phyloP scores from a whole-genome alignment of 2,113 vertebrate species.

The Petrocephalus microphthalmus region DNA sequence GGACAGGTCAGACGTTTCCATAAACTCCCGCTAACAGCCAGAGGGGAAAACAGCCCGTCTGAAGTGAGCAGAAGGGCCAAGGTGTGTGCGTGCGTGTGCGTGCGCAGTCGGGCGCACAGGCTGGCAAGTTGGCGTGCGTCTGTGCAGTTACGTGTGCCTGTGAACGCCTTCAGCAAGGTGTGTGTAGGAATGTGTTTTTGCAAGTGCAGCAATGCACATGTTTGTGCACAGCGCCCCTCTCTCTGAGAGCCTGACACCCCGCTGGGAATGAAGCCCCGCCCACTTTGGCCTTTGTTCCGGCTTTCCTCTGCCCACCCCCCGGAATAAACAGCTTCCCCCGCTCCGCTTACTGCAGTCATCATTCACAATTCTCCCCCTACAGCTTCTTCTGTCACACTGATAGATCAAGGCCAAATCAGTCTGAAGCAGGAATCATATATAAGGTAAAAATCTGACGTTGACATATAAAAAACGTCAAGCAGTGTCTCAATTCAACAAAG shows the following conservation, averaged over 20 bases:
- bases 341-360: not conserved
- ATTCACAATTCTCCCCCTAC: not conserved
- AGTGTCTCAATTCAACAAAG: not conserved
- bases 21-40: slow-evolving; percentile 4
- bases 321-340: not conserved
- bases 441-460: not conserved
- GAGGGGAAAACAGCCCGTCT: not conserved
- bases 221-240: not conserved
- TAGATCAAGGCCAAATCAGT: not conserved
- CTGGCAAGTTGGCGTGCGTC: no score
- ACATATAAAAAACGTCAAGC: no score
- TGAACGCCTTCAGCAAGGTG: not conserved
- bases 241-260: slow-evolving; percentile 29
- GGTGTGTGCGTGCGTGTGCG: not conserved
- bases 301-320: slow-evolving; percentile 40
- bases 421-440: not conserved
- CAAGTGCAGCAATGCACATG: not conserved
- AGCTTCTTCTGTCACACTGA: not conserved
- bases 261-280: slow-evolving; percentile 48
- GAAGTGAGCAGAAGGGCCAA: not conserved
- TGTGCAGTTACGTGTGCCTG: not conserved
- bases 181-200: not conserved
- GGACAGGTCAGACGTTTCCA: slow-evolving; percentile 27
- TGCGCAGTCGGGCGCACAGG: no score
- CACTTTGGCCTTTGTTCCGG: slow-evolving; percentile 35